Evolutionary conservation across 2,888 invertebrate species (phyloP), one percentile per base, ranked within the genome.

Genomic region (Scaptodrosophila latifasciaeformis): DNA sequence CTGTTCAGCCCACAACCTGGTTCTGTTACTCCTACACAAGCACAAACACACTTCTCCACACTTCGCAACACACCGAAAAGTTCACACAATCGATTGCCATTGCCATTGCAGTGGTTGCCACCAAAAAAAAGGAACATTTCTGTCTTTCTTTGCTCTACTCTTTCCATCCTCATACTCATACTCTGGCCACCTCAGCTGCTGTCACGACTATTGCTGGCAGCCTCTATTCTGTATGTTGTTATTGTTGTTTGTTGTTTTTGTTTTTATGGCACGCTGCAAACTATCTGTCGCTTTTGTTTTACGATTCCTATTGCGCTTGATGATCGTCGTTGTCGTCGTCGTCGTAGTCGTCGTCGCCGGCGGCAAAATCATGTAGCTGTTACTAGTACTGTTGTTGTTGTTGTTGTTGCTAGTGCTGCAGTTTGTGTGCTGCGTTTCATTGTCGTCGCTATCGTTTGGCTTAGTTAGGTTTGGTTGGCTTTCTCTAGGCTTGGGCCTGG

Each of bases 201-300:
- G 31, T 2, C 12, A 31, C 2, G 31, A 31, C 31, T 4, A 31
- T 31, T 31, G 9, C n/a, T n/a, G 31, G 31, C 31, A n/a, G 31
- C 6, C 10, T 31, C 12, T 12, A n/a, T 31, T 10, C 7, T n/a
- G 3, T 3, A 3, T 54, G 50, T 44, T 65, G 56, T 49, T 55
- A 53, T 49, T 63, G 59, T 31, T 65, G 62, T 62, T 37, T 37
- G 58, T 48, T 64, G 59, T 24, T 68, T 62, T 62, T 62, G 67
- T 62, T 68, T 68, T 64, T 65, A 68, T 67, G 62, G 70, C 59
- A 59, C 60, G 65, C 64, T 70, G 71, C 67, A 72, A 76, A 74
- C 76, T 74, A 72, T 74, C 74, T 76, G 74, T 74, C 76, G 76
- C 76, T 70, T 76, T 75, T 75, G 74, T 75, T 75, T 75, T 76